A percentile compares a stretch with the other conserved stretches of the same genome.
These are phyloP conservation scores for Triplophysa rosa DNA, from an alignment of 2,113 vertebrate species.

Conservation along the genomic window DNA sequence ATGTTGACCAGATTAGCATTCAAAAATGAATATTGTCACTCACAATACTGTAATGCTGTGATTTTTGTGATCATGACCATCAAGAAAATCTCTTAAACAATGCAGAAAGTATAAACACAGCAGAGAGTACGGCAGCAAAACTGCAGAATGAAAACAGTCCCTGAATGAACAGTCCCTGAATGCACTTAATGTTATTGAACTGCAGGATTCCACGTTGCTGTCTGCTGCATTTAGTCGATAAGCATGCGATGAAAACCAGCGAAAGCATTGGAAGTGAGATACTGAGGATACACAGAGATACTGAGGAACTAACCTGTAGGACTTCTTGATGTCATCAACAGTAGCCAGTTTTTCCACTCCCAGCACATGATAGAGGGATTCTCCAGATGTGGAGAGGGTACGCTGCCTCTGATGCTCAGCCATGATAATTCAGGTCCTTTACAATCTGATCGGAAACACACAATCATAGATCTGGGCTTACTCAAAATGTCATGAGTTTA, in stretches of 20 bases:
- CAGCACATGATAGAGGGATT: slow-evolving; percentile 89
- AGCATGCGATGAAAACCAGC: background rate
- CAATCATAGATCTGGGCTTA: background rate
- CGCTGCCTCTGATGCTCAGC: slow-evolving; percentile 97
- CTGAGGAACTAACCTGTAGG: slow-evolving; percentile 84
- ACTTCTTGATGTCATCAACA: slow-evolving; percentile 94
- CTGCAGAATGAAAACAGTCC: background rate
- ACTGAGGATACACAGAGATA: background rate
- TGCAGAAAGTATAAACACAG: background rate
- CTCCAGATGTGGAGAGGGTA: slow-evolving; percentile 94
- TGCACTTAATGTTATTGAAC: slow-evolving; percentile 35
- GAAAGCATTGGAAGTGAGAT: background rate
- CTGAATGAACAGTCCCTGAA: slow-evolving; percentile 10
- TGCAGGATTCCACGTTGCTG: slow-evolving; percentile 1
- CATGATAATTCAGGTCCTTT: slow-evolving; percentile 74
- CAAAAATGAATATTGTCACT: no score
- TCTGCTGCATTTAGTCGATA: background rate
- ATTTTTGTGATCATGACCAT: no score
- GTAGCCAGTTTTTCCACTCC: slow-evolving; percentile 95
- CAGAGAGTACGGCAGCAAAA: background rate
- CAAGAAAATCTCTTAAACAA: background rate
- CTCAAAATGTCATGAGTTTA: background rate
- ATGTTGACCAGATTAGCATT: no score
- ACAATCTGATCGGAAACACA: slow-evolving; percentile 60
- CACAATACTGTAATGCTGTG: no score